These are phyloP conservation scores for Prinia subflava DNA, from an alignment of 2,113 vertebrate species.

Conservation along the genomic window DNA sequence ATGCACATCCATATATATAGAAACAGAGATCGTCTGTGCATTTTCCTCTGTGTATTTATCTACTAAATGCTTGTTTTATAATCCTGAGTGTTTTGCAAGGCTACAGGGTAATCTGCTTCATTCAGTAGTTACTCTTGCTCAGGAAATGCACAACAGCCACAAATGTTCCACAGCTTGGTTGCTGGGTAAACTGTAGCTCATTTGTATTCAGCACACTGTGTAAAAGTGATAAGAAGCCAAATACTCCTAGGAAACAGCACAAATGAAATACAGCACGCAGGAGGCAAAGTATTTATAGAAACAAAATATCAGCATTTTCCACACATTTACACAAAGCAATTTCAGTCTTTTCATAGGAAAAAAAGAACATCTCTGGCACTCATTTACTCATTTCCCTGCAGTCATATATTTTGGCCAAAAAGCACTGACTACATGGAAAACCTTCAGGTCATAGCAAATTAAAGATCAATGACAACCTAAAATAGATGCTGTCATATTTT, in stretches of 20 bases:
- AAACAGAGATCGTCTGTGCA: background rate
- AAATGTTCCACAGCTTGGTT: conserved; percentile 7
- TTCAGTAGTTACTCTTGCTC: conserved; percentile 47
- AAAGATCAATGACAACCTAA: conserved; percentile 68
- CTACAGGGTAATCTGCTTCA: conserved; percentile 17
- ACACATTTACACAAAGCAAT: conserved; percentile 80
- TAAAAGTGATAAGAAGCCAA: conserved; percentile 73
- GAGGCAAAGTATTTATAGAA: conserved; percentile 82
- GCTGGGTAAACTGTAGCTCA: conserved; percentile 50
- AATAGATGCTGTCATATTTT: conserved; percentile 63
- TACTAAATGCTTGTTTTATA: conserved; percentile 53
- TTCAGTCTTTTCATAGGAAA: conserved; percentile 72
- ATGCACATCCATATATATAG: background rate
- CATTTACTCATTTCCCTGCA: conserved; percentile 64
- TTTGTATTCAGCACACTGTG: conserved; percentile 70
- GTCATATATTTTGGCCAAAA: conserved; percentile 58
- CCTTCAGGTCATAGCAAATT: conserved; percentile 66
- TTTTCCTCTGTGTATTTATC: conserved; percentile 53
- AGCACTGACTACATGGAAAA: conserved; percentile 63
- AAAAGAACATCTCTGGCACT: conserved; percentile 63
- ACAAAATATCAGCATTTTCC: conserved; percentile 82
- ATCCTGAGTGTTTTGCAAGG: conserved; percentile 41
- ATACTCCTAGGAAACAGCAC: conserved; percentile 71
- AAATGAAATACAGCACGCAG: conserved; percentile 67
- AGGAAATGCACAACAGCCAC: conserved; percentile 44